Conservation (phyloP, 2,113 vertebrate genomes). For the Spheniscus mendiculus region DNA sequence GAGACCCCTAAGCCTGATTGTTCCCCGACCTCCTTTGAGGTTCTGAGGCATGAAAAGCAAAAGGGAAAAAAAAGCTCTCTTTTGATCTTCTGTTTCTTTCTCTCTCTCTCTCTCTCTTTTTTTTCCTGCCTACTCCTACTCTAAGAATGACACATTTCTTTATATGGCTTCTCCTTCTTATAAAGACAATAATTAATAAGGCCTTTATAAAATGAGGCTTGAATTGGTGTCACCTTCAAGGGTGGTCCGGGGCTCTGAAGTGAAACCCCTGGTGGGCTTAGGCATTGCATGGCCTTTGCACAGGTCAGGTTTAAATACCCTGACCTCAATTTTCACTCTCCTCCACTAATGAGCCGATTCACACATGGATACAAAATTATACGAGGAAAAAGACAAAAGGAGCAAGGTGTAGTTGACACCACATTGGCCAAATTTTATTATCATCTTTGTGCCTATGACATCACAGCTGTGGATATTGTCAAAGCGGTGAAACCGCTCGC, state of each 20-base stretch:
- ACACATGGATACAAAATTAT: conserved; percentile 83
- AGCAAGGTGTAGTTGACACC: conserved; percentile 79
- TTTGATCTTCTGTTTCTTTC: conserved; percentile 92
- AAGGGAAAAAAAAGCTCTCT: conserved; percentile 82
- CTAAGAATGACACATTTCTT: conserved; percentile 94
- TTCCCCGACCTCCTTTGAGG: conserved; percentile 99
- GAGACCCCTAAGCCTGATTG: conserved; percentile 96
- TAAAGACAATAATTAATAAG: conserved; percentile 99
- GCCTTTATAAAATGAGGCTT: conserved; percentile 96
- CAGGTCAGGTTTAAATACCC: conserved; percentile 96
- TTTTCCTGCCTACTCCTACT: conserved; percentile 85
- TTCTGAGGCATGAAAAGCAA: conserved; percentile 99
- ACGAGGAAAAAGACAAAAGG: conserved; percentile 75
- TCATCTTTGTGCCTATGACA: conserved; percentile 78
- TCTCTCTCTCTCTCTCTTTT: conserved; percentile 75
- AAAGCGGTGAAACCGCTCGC: conserved; percentile 13
- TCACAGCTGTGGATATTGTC: conserved; percentile 75
- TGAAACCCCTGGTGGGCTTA: conserved; percentile 89
- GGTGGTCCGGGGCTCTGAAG: conserved; percentile 91
- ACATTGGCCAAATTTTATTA: conserved; percentile 75
- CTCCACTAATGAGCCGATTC: conserved; percentile 95
- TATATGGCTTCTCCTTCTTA: conserved; percentile 91
- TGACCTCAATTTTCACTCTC: conserved; percentile 97
- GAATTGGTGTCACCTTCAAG: conserved; percentile 93
- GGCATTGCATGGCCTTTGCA: conserved; percentile 89